Evolutionary conservation across 53 echinoderm and acorn worm genomes (phyloP).

Genomic region (Actinopyga echinites): DNA sequence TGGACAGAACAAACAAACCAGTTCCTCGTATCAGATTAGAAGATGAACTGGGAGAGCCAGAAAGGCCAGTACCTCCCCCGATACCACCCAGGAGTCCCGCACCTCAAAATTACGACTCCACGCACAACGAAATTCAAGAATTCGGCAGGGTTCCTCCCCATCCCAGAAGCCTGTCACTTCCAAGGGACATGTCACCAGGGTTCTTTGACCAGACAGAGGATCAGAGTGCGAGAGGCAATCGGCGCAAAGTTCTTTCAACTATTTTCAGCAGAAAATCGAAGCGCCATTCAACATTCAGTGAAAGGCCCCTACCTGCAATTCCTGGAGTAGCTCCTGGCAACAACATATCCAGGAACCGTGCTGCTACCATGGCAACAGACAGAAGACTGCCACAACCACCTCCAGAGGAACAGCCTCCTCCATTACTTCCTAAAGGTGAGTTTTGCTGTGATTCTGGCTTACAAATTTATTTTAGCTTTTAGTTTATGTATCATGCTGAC

Average conservation of each 20-base stretch:
- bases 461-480: no score
- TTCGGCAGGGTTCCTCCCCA: not conserved
- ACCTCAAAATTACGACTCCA: not conserved
- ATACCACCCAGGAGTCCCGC: slow-evolving; percentile 17
- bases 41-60: not conserved
- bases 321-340: not conserved
- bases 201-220: slow-evolving; percentile 15
- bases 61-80: not conserved
- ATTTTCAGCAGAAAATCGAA: not conserved
- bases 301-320: slow-evolving; percentile 34
- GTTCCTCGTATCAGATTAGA: not conserved
- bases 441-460: no score
- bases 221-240: not conserved
- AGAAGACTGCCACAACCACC: slow-evolving; percentile 12
- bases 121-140: slow-evolving; percentile 1
- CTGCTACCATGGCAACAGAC: slow-evolving; percentile 23
- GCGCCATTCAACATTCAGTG: slow-evolving; percentile 26
- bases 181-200: not conserved
- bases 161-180: slow-evolving; percentile 18
- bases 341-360: slow-evolving; percentile 10
- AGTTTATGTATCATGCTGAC: no score
- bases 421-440: not conserved
- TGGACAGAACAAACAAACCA: slow-evolving; percentile 31
- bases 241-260: not conserved
- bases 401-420: not conserved